Evolutionary conservation across 2,113 vertebrate genomes (phyloP), one percentile per base, ranked within the genome.

Genomic region (Odontesthes bonariensis): DNA sequence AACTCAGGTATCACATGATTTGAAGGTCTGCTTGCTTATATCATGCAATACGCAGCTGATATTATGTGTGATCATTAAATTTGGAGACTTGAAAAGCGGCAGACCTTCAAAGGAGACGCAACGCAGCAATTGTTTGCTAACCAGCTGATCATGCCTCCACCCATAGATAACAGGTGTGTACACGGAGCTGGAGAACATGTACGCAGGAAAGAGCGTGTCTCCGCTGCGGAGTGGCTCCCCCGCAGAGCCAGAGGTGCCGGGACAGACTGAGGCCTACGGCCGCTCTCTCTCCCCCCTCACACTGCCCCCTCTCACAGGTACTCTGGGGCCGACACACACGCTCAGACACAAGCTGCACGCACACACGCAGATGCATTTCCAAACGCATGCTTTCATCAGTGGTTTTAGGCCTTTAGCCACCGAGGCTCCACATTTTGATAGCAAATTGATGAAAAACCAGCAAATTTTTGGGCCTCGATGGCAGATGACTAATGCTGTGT

Each of bases 121-220:
- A 57, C 3, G 51, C 69, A 22, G 70, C 31, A 27, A 22, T 3
- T 35, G 40, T 55, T 70, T 86, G 91, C 81, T 91, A 90, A 92
- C 70, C 79, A 44, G 78, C 86, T 76, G 62, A 49, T 79, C 88
- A 78, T 91, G 81, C 92, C 82, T 91, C 85, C 85, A 71, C 90
- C 86, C 72, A 51, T 94, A 99, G 98, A 98, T 99, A 95, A 97
- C 97, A 0, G 96, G 96, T 0, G 96, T 98, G 74, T 99, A 99
- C 0, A 96, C 97, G 0, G 97, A 98, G 86, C 86, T 99, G 56
- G 98, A 98, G 84, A 94, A 93, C 57, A 93, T 95, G 90, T 97
- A 96, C 46, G 83, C 92, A 0, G 94, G 95, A 75, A 98, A 96
- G 94, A 85, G 90, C 84, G 92, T 91, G 23, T 92, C 75, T 0